Evolutionary conservation across 2,797 vertebrate species (phyloP).

Genomic region (Meda fulgida): DNA sequence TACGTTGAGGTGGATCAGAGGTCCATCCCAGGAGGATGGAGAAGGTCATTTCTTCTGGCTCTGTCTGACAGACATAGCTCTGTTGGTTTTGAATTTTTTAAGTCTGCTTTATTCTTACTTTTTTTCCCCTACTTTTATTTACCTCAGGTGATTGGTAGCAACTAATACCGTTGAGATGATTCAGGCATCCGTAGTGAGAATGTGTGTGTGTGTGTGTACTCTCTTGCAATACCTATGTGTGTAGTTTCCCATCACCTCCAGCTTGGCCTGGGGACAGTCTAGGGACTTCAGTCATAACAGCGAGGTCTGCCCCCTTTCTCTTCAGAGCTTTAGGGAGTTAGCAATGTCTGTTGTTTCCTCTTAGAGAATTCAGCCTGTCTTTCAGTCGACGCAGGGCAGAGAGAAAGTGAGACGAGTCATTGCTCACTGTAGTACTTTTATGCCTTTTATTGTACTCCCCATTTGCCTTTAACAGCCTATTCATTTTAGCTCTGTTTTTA

Average conservation of each 20-base stretch:
- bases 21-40: background rate
- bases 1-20: background rate
- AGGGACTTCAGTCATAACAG: constrained; percentile 52
- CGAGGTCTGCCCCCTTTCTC: constrained; percentile 65
- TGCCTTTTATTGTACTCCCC: constrained; percentile 34
- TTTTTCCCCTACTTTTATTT: constrained; percentile 33
- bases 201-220: constrained; percentile 33
- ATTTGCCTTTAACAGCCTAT: constrained; percentile 49
- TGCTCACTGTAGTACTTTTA: constrained; percentile 43
- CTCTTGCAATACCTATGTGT: constrained; percentile 65
- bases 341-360: constrained; percentile 48
- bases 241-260: constrained; percentile 57
- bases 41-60: constrained; percentile 64
- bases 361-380: constrained; percentile 35
- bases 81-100: constrained; percentile 59
- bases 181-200: constrained; percentile 51
- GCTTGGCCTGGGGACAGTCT: constrained; percentile 57
- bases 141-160: constrained; percentile 62
- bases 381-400: constrained; percentile 14
- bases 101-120: constrained; percentile 60
- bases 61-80: constrained; percentile 61
- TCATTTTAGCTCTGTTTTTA: constrained; percentile 18
- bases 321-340: constrained; percentile 41
- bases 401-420: constrained; percentile 33
- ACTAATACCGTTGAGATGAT: constrained; percentile 75